Percentiles rank a stretch among this genome's conserved stretches.
These are phyloP conservation scores for Hetaerina americana DNA, from an alignment of 1,140 invertebrate genomes.

Conservation along the genomic window DNA sequence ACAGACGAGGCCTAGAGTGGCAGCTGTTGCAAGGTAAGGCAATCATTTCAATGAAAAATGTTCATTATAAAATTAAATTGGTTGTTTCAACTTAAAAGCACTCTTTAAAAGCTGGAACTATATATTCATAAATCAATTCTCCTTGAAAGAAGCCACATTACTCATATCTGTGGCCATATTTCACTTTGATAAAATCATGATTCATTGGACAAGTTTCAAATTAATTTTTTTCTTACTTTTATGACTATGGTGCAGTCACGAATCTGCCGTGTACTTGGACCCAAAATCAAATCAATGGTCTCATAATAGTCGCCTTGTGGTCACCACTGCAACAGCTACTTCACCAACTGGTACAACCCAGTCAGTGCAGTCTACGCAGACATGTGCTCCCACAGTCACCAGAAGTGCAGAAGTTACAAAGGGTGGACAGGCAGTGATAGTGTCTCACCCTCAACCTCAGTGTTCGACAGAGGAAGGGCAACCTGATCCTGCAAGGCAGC, in stretches of 20 bases:
- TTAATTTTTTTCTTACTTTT: slow-evolving; percentile 5
- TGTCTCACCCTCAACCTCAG: slow-evolving; percentile 3
- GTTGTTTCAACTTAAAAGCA: no score
- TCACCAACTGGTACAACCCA: slow-evolving; percentile 1
- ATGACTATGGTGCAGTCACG: slow-evolving; percentile 16
- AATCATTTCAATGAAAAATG: no score
- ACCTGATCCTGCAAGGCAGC: slow-evolving; percentile 11
- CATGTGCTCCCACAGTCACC: slow-evolving; percentile 2
- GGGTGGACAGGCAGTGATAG: neutral
- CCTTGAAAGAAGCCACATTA: neutral
- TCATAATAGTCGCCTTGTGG: slow-evolving; percentile 18
- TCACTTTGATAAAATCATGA: neutral
- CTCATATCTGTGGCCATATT: neutral
- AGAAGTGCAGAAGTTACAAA: neutral
- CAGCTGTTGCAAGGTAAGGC: slow-evolving; percentile 17
- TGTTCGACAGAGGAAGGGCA: slow-evolving; percentile 17
- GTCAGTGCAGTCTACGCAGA: slow-evolving; percentile 12
- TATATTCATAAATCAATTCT: no score
- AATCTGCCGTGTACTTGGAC: slow-evolving; percentile 23
- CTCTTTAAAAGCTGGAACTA: no score
- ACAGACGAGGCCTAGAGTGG: slow-evolving; percentile 14
- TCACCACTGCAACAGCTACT: slow-evolving; percentile 8
- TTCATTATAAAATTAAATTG: no score
- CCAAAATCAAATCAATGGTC: slow-evolving; percentile 22
- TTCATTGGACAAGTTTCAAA: slow-evolving; percentile 3